Evolutionary conservation across 1,140 invertebrate species (phyloP), one percentile per base, ranked within the genome.

Genomic region (Lordiphosa mommai): DNA sequence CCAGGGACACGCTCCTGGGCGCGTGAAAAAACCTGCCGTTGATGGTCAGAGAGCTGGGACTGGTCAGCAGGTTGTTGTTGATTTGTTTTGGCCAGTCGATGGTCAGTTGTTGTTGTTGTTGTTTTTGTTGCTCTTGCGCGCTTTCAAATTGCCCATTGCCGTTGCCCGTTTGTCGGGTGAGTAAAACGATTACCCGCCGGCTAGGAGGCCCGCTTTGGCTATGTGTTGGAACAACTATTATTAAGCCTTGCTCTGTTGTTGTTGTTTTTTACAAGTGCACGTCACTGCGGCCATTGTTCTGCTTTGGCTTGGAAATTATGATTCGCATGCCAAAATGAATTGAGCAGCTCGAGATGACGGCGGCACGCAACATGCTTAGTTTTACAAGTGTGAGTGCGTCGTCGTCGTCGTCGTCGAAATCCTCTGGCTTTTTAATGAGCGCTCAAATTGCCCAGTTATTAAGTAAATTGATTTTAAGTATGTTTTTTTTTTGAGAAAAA

Each of bases 391-490:
- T 27, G 29, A 47, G 44, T 38, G 49, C 23, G 23, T 27, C 23
- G 23, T 27, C 23, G 23, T 27, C 16, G 16, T 17, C 23, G 23
- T 27, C 23, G 6, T 7, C 23, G 23, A 27, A 27, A 27, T 27
- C 6, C 23, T 27, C 23, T 27, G 23, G 23, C 23, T 27, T 27
- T 27, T 27, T 27, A 27, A 27, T 27, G 23, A 27, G 52, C 57
- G 32, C 61, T 73, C 51, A 82, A 86, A 87, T 86, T 86, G 59
- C 76, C 77, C 72, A 55, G 84, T 84, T 86, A 86, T 86, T 86
- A 86, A 86, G 76, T 86, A 86, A 86, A 86, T 86, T 86, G 84
- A 86, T 84, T 86, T 86, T 86, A 84, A 87, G 76, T 86, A 86
- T 60, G 63, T 86, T 86, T 86, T 63, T 27, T 23, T 23, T 23